phyloP scores from a whole-genome alignment of 2,797 vertebrate species.

The Acrocephalus scirpaceus region DNA sequence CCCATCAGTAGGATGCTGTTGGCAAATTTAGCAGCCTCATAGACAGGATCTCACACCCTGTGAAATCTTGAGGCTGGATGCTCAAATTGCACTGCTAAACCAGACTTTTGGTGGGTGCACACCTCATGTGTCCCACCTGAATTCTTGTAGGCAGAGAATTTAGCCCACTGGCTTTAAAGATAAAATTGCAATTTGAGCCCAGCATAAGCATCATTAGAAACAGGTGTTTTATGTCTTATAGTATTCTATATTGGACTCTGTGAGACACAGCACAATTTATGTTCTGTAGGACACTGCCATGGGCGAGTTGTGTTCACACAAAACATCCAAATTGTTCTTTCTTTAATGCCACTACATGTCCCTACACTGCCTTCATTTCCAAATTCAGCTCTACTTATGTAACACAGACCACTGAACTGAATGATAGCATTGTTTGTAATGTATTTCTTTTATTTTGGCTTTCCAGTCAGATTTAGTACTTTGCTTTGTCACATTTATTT shows the following conservation, averaged over 20 bases:
- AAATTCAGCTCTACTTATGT: not conserved
- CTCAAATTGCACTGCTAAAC: not conserved
- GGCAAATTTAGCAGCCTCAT: not conserved
- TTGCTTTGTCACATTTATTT: not conserved
- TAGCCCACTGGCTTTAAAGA: not conserved
- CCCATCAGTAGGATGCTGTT: not conserved
- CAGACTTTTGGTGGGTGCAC: not conserved
- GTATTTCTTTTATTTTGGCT: slow-evolving; percentile 6
- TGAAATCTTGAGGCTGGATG: not conserved
- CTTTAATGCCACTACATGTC: not conserved
- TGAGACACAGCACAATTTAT: not conserved
- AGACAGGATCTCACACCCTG: not conserved
- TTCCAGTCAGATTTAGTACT: slow-evolving; percentile 15
- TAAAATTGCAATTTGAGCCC: not conserved
- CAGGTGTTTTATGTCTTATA: not conserved
- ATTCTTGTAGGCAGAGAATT: not conserved
- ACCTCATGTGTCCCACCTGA: not conserved
- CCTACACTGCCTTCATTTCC: not conserved
- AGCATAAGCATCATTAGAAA: not conserved
- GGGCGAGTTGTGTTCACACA: not conserved
- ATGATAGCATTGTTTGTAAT: not conserved
- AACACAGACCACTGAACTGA: not conserved
- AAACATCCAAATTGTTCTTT: not conserved
- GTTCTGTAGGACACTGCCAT: not conserved
- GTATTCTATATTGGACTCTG: not conserved